Percentiles rank a stretch among this genome's conserved stretches.
Evolutionary conservation across 2,888 invertebrate genomes (phyloP).

Genomic region (Temnothorax ravouxi): DNA sequence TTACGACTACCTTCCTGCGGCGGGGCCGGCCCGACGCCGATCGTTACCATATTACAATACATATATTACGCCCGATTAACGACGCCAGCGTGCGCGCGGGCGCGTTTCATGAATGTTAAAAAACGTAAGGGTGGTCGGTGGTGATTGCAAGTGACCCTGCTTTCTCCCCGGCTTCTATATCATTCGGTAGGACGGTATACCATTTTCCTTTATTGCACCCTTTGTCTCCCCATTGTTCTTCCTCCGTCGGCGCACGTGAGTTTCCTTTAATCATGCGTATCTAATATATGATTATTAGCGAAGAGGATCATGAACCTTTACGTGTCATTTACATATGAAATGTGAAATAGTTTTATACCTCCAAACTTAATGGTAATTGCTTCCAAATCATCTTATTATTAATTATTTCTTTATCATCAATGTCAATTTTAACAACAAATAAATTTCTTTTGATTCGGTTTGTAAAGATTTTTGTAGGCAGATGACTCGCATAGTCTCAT

Average conservation of each 20-base stretch:
- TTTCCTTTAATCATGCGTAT: conserved; percentile 44
- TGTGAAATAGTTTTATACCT: neutral
- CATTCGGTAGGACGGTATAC: conserved; percentile 31
- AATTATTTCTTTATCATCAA: neutral
- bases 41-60: conserved; percentile 76
- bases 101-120: conserved; percentile 62
- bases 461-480: neutral
- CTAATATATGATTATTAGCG: conserved; percentile 16
- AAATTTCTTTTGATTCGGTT: neutral
- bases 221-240: conserved; percentile 18
- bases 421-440: neutral
- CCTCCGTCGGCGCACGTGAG: neutral
- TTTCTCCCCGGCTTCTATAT: conserved; percentile 24
- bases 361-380: neutral
- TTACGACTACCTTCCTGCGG: conserved; percentile 77
- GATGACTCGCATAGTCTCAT: neutral
- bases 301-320: conserved; percentile 4
- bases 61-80: conserved; percentile 73
- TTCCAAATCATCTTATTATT: neutral
- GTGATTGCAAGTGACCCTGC: conserved; percentile 51
- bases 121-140: conserved; percentile 22
- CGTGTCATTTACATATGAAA: neutral
- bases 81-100: conserved; percentile 56
- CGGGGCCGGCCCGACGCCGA: conserved; percentile 64
- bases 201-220: conserved; percentile 31